Evolutionary conservation across 37 sponge, comb jelly and placozoan genomes (phyloP).

Genomic region (Aphrocallistes beatrix): DNA sequence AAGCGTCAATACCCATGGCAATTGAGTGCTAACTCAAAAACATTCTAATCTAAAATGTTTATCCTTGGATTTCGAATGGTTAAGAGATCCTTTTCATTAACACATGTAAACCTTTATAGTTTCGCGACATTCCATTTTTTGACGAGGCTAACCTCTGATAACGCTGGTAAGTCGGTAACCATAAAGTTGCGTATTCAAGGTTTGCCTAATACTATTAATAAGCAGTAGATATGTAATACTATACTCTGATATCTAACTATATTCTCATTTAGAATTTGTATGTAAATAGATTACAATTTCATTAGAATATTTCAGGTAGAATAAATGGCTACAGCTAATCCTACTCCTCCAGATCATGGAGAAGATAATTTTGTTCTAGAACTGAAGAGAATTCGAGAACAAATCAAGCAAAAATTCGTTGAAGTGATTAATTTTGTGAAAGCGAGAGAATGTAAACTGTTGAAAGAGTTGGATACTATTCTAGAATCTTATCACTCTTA

Average conservation of each 20-base stretch:
- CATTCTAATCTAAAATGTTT: no score
- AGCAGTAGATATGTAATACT: not conserved
- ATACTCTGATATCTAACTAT: not conserved
- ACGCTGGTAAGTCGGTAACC: not conserved
- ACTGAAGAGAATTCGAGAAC: not conserved
- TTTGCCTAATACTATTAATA: not conserved
- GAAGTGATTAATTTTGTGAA: not conserved
- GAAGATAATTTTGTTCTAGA: not conserved
- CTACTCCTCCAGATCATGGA: not conserved
- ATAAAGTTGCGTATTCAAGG: not conserved
- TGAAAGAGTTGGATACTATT: not conserved
- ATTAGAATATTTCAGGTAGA: not conserved
- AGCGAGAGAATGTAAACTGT: not conserved
- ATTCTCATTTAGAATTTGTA: not conserved
- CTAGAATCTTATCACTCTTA: not conserved
- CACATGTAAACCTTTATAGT: no score
- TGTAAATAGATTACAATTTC: not conserved
- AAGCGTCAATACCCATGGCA: no score
- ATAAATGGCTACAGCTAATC: not conserved
- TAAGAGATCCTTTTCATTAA: no score
- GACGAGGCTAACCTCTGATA: no score
- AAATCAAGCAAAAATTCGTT: not conserved
- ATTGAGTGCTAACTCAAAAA: no score
- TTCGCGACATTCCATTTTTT: no score
- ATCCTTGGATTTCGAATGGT: no score